Percentiles rank a stretch among this genome's conserved stretches.
phyloP scores from a whole-genome alignment of 2,113 vertebrate genomes.

The Shinisaurus crocodilurus region DNA sequence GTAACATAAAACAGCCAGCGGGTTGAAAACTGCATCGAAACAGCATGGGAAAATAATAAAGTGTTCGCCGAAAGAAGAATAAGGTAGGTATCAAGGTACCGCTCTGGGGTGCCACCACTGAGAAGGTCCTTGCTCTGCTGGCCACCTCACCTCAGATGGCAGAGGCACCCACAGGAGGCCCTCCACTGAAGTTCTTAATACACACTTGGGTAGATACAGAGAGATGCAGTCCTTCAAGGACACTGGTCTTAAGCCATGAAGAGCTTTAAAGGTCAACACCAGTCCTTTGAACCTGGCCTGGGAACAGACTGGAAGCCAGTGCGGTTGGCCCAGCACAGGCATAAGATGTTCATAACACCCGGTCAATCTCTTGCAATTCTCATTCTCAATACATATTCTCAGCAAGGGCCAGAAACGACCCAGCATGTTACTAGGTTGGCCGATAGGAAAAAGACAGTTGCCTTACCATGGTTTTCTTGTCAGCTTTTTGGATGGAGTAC shows the following conservation, averaged over 20 bases:
- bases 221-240: not conserved
- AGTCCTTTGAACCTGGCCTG: not conserved
- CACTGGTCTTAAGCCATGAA: not conserved
- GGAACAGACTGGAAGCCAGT: not conserved
- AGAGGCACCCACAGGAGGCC: not conserved
- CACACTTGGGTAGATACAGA: not conserved
- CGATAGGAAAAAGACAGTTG: not conserved
- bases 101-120: not conserved
- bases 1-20: no score
- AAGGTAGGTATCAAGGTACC: not conserved
- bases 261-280: not conserved
- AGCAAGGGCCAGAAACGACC: not conserved
- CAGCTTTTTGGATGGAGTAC: constrained; percentile 88
- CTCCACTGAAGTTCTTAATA: not conserved
- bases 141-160: not conserved
- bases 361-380: not conserved
- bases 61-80: not conserved
- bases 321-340: not conserved
- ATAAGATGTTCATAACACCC: not conserved
- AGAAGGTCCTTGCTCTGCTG: not conserved
- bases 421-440: not conserved
- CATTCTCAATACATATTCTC: not conserved
- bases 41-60: not conserved
- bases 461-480: constrained; percentile 89
- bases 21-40: not conserved